Evolutionary conservation across 1,140 invertebrate genomes (phyloP), one percentile per base, ranked within the genome.

Genomic region (Bombus polaris): DNA sequence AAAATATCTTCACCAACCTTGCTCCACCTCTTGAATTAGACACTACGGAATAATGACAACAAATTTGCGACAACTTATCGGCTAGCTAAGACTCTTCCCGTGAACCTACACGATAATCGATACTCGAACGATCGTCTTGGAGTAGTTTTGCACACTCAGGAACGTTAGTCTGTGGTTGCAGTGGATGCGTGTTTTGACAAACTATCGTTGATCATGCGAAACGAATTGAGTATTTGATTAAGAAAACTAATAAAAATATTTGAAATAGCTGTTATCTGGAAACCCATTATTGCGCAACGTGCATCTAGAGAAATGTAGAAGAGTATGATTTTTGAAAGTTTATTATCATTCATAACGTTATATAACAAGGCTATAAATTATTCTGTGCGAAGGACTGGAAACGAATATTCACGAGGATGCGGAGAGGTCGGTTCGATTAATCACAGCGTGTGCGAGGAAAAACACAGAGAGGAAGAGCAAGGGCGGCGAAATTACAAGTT

Each of bases 1-100:
- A 87, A 77, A 78, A 87, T 83, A 47, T 75, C 76, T 87, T 77
- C 68, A 53, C 47, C 37, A 82, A 72, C 47, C 59, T 32, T 35
- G 39, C 3, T 71, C 66, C 13, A 39, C 57, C 47, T 86, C 44
- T 47, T 66, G 57, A 47, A 77, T 81, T 77, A 77, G 42, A 57
- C 57, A 62, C 28, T 13, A 37, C 10, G 44, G 25, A 35, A 32
- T 13, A 57, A 47, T 44, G 72, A 59, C 82, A 79, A 85, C 39
- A 68, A 86, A 44, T 72, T 76, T 28, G n/a, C 59, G 42, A 81
- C 47, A 42, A 80, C 66, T 72, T 71, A n/a, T 77, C 81, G 42
- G 18, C 12, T 6, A 22, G 44, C 10, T 39, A 59, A 57, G 74
- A 15, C 18, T 35, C 65, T 70, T 70, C 65, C 2, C 35, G 35